Conservation (phyloP, 2,113 vertebrate genomes). For the Prunella fulvescens region DNA sequence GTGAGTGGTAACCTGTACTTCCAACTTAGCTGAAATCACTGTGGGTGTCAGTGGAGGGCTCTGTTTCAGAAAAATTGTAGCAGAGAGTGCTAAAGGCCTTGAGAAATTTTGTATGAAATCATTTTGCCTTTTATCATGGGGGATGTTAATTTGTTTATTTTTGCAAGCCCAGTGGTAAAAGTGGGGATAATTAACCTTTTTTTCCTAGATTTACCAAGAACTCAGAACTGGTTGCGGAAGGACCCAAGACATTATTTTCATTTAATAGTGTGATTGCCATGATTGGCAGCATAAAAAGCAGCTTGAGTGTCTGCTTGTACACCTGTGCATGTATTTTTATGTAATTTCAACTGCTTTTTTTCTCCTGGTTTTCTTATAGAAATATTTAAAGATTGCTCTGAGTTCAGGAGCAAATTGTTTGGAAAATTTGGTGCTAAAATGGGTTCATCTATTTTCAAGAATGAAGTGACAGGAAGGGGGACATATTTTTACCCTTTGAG, state of each 20-base stretch:
- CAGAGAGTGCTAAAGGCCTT: neutral
- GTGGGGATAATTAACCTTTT: neutral
- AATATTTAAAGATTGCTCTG: neutral
- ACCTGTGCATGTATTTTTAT: neutral
- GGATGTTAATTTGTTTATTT: neutral
- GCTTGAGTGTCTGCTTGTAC: neutral
- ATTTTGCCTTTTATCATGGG: neutral
- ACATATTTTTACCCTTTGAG: neutral
- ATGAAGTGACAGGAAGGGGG: neutral
- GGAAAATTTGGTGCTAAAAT: constrained; percentile 6
- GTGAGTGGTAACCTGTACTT: neutral
- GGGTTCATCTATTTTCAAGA: neutral
- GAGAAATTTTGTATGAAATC: neutral
- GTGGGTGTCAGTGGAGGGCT: neutral
- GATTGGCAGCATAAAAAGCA: neutral
- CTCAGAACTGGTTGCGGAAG: neutral
- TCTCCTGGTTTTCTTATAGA: neutral
- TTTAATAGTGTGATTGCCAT: neutral
- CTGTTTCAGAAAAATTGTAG: neutral
- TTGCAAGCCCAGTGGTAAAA: neutral
- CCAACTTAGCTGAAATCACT: neutral
- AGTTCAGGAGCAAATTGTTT: neutral
- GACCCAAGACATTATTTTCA: neutral
- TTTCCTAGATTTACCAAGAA: neutral
- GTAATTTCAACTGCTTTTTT: neutral